Percentiles rank a stretch among this genome's conserved stretches.
Conservation (phyloP, 2,113 vertebrate genomes). For the Genyomyrus donnyi region DNA sequence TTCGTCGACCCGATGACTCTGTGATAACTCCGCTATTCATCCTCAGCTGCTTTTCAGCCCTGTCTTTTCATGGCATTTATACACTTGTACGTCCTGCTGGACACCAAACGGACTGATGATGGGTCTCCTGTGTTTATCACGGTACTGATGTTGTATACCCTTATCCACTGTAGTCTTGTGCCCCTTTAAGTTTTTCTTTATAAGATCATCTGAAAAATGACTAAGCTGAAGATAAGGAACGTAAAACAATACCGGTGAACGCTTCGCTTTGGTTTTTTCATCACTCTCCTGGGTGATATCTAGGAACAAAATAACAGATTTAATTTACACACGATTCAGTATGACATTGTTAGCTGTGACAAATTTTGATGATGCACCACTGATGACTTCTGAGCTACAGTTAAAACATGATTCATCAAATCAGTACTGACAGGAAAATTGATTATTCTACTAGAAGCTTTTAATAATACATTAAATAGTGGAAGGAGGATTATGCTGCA, state of each 20-base stretch:
- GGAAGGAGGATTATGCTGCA: background rate
- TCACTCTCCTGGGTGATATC: slow-evolving; percentile 3
- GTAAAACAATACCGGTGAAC: slow-evolving; percentile 29
- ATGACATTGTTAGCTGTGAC: background rate
- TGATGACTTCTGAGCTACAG: background rate
- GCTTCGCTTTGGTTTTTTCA: background rate
- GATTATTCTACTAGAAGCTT: background rate
- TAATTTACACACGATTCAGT: background rate
- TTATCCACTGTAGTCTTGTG: background rate
- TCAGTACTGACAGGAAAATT: background rate
- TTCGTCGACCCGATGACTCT: background rate
- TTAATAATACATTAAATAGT: background rate
- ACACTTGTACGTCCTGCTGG: background rate
- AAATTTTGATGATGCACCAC: background rate
- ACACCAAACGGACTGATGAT: background rate
- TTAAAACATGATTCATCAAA: background rate
- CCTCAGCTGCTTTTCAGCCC: background rate
- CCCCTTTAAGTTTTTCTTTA: background rate
- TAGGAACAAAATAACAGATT: slow-evolving; percentile 9
- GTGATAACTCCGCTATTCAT: background rate
- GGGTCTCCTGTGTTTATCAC: background rate
- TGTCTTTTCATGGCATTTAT: background rate
- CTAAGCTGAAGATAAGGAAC: background rate
- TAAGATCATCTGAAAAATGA: background rate
- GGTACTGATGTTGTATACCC: background rate